These are phyloP conservation scores for Poecilia wingei DNA, from an alignment of 2,797 vertebrate species.

Conservation along the genomic window DNA sequence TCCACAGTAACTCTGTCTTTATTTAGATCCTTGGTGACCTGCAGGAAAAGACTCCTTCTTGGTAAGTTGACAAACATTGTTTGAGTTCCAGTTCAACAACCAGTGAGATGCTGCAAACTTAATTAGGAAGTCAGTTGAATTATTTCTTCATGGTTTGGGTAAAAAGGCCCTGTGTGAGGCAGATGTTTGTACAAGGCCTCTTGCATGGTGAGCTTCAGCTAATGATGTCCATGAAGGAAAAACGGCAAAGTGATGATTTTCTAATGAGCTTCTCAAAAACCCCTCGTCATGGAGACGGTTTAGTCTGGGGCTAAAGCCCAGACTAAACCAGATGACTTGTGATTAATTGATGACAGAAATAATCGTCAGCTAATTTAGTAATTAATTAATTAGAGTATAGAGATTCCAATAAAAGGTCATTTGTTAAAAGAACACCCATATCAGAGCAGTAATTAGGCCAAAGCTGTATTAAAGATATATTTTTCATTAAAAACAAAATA, in stretches of 20 bases:
- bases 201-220: background rate
- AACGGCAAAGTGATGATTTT: background rate
- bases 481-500: no score
- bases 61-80: constrained; percentile 39
- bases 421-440: no score
- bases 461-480: no score
- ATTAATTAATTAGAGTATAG: no score
- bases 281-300: background rate
- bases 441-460: no score
- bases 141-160: background rate
- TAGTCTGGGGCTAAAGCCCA: background rate
- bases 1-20: background rate
- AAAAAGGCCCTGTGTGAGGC: background rate
- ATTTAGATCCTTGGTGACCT: constrained; percentile 35
- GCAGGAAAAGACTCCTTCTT: background rate
- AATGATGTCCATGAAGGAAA: background rate
- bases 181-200: background rate
- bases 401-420: no score
- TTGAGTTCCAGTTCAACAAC: background rate
- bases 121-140: background rate
- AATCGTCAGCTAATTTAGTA: no score
- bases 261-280: background rate
- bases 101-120: background rate
- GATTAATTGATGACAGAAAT: no score
- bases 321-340: no score